These are phyloP conservation scores for Anomalospiza imberbis DNA, from an alignment of 2,797 vertebrate species.

Conservation along the genomic window DNA sequence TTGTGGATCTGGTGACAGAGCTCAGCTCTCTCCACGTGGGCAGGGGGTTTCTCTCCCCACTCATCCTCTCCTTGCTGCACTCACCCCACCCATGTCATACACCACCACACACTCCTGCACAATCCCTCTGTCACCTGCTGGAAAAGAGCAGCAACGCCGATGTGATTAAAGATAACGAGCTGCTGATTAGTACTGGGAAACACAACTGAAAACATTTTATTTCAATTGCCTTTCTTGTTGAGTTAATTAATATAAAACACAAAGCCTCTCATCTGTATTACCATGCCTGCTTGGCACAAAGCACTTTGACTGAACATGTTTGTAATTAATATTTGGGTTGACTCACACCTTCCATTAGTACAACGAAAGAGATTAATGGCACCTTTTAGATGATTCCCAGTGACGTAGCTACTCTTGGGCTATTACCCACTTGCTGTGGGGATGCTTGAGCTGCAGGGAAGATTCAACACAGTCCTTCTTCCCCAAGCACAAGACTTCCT, in stretches of 20 bases:
- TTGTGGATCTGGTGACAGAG: neutral
- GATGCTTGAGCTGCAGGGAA: neutral
- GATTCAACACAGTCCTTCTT: neutral
- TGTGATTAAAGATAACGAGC: conserved; percentile 58
- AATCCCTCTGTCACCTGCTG: neutral
- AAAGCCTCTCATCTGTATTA: conserved; percentile 1
- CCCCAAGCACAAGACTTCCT: neutral
- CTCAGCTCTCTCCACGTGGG: fast-evolving
- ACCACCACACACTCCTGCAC: neutral
- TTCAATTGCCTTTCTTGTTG: conserved; percentile 48
- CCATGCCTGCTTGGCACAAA: neutral
- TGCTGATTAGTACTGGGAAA: conserved; percentile 51
- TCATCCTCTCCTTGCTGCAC: neutral
- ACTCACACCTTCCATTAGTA: conserved; percentile 31
- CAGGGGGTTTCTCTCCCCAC: fast-evolving
- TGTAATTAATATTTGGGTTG: conserved; percentile 38
- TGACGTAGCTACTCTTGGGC: neutral
- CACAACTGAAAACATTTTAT: conserved; percentile 57
- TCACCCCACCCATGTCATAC: neutral
- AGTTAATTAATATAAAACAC: conserved; percentile 46
- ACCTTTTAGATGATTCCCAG: neutral
- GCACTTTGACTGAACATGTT: conserved; percentile 5
- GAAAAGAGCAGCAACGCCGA: neutral
- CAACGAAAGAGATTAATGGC: conserved; percentile 29
- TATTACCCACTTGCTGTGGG: neutral